A percentile compares a stretch with the other conserved stretches of the same genome.
Conservation (phyloP, 2,113 vertebrate species). For the Eublepharis macularius region DNA sequence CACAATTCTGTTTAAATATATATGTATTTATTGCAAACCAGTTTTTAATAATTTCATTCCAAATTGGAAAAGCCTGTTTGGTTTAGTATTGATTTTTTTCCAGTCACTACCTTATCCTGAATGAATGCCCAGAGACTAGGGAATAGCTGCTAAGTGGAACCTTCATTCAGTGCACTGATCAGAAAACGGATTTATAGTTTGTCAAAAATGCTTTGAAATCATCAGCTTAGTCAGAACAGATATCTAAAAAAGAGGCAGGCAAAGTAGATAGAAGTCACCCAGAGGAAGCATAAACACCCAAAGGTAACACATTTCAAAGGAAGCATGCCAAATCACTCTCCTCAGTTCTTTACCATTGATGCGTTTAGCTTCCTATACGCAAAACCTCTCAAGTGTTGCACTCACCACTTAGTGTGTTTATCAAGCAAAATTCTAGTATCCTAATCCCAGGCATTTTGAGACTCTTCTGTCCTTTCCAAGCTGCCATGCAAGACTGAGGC, state of each 20-base stretch:
- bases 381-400: not conserved
- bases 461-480: not conserved
- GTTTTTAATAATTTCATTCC: not conserved
- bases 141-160: not conserved
- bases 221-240: not conserved
- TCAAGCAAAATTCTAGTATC: not conserved
- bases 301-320: not conserved
- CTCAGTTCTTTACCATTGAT: not conserved
- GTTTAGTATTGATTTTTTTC: not conserved
- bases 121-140: not conserved
- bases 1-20: not conserved
- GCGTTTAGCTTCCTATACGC: not conserved
- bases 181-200: not conserved
- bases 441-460: not conserved
- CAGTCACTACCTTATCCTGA: not conserved
- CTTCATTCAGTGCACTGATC: constrained; percentile 12
- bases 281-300: not conserved
- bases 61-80: not conserved
- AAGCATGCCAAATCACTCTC: not conserved
- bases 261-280: not conserved
- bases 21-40: not conserved
- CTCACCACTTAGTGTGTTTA: not conserved
- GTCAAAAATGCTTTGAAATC: not conserved
- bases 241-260: not conserved
- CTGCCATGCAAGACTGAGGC: not conserved